phyloP scores from a whole-genome alignment of 2,888 invertebrate species.

The Morinoia aosen region DNA sequence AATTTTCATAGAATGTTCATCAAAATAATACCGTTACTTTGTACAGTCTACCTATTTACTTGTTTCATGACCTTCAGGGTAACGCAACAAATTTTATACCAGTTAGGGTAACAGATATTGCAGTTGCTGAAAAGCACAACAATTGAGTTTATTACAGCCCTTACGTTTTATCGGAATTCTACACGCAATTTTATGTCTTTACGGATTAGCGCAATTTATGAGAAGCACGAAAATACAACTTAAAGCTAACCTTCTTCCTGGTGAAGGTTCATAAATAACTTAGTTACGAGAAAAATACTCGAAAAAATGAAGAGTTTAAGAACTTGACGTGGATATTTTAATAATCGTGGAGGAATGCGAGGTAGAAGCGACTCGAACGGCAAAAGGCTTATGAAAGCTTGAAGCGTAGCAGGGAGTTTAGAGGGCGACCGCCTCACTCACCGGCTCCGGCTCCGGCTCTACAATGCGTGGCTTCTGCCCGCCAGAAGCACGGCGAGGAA shows the following conservation, averaged over 20 bases:
- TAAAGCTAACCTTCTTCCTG: neutral
- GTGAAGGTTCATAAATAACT: neutral
- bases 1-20: neutral
- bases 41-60: neutral
- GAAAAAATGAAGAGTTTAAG: neutral
- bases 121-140: neutral
- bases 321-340: neutral
- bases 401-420: conserved; percentile 12
- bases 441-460: conserved; percentile 46
- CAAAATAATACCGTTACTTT: neutral
- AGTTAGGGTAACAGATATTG: neutral
- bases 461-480: conserved; percentile 50
- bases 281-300: neutral
- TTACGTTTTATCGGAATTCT: neutral
- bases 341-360: conserved; percentile 9
- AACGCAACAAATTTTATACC: neutral
- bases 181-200: neutral
- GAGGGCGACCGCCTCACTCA: neutral
- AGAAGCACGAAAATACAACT: neutral
- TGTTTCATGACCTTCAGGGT: neutral
- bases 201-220: neutral
- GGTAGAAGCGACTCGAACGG: conserved; percentile 18
- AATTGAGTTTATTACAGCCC: neutral
- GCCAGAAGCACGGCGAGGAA: conserved; percentile 39
- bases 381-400: neutral